Base-by-base conservation (phyloP, 2,113 vertebrate species). In the Tachuris rubrigastra region DNA sequence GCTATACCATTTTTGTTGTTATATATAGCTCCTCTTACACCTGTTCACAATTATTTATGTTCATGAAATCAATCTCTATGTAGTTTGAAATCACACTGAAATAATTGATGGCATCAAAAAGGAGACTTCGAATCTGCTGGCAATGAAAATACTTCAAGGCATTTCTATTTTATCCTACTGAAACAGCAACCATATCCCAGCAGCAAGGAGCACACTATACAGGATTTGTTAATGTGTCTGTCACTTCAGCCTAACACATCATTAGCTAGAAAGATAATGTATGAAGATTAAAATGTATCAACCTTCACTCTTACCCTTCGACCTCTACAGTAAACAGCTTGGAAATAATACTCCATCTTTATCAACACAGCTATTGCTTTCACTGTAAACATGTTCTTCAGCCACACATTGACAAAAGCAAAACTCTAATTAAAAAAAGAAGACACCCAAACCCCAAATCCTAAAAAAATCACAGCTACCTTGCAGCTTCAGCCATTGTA, bases 21-120 rank as follows among this genome's bases (percentile, higher is more conserved):
- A 90, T 66, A 81, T 80, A 88, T 74, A 95, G 55, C 47, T 78
- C 30, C 50, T 59, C 1, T 67, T 88, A 81, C 83, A 92, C 93
- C 93, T 92, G 91, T 71, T 91, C 60, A 81, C 47, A 68, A 53
- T 85, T 78, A 81, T 65, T 96, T 95, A 81, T 63, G 65, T 35
- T 72, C 60, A 90, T 56, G 65, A 87, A 92, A 93, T 93, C 83
- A 46, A 95, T 84, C 92, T 86, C 82, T 53, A 5, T 28, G 39
- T 52, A 90, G 56, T 84, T 74, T n/a, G 60, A 92, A 95, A 89
- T 90, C 75, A 90, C 53, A 90, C 55, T 65, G 63, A 89, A 76
- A 50, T 89, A 89, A 91, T 37, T 84, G 63, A 62, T 11, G 30
- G 91, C 73, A 90, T 63, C 87, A 87, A 89, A 96, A 87, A 24